These are phyloP conservation scores for Girardinus metallicus DNA, from an alignment of 2,797 vertebrate genomes.

Conservation along the genomic window DNA sequence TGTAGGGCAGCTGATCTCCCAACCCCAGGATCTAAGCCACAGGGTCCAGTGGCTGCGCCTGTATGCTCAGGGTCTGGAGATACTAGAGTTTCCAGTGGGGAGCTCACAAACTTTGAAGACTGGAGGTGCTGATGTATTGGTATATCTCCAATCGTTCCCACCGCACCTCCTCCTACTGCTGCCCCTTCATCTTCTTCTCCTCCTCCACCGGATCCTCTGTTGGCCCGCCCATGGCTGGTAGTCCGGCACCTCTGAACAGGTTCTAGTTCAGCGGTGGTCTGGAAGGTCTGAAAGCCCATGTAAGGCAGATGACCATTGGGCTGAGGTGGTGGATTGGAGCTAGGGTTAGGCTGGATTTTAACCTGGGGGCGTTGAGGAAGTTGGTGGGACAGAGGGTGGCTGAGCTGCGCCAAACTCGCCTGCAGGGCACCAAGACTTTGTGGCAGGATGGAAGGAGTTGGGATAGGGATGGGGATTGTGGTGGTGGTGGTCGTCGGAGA, in stretches of 20 bases:
- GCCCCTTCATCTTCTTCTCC: constrained; percentile 54
- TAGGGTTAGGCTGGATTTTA: constrained; percentile 37
- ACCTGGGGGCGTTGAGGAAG: constrained; percentile 43
- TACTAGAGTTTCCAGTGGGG: constrained; percentile 56
- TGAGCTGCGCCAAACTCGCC: constrained; percentile 66
- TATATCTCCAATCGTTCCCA: constrained; percentile 54
- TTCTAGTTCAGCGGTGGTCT: constrained; percentile 69
- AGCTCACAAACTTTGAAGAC: constrained; percentile 61
- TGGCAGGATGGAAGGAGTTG: constrained; percentile 60
- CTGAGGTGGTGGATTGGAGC: constrained; percentile 61
- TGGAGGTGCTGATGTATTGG: constrained; percentile 70
- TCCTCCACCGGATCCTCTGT: constrained; percentile 39
- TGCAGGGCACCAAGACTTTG: constrained; percentile 73
- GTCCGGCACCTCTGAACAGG: constrained; percentile 61
- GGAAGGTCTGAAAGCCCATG: constrained; percentile 78
- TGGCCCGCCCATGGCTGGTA: constrained; percentile 41
- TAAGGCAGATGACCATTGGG: constrained; percentile 81
- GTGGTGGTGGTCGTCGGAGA: constrained; percentile 72
- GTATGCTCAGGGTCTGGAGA: constrained; percentile 70
- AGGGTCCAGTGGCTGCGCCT: constrained; percentile 55
- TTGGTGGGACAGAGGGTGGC: constrained; percentile 54
- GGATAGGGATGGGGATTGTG: constrained; percentile 52
- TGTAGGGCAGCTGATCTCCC: constrained; percentile 43
- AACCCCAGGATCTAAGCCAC: constrained; percentile 36
- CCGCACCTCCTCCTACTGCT: constrained; percentile 14